These are phyloP conservation scores for Ruditapes philippinarum DNA, from an alignment of 1,140 invertebrate genomes.

Conservation along the genomic window DNA sequence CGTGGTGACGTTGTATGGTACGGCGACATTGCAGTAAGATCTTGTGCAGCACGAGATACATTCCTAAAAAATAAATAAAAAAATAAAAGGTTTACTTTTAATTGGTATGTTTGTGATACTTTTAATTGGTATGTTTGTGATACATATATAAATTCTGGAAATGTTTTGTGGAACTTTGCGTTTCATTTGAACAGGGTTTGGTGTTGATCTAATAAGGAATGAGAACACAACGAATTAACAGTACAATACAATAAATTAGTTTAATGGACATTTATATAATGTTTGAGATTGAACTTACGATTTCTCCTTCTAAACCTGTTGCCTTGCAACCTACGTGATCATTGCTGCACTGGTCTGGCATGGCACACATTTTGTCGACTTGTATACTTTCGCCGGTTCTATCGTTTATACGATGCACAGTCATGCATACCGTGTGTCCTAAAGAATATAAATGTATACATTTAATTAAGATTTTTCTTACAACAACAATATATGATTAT, in stretches of 20 bases:
- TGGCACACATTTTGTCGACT: slow-evolving; percentile 72
- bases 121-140: too few relatives aligned
- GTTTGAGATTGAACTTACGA: slow-evolving; percentile 38
- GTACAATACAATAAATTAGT: not conserved
- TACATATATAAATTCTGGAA: too few relatives aligned
- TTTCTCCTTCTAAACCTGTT: slow-evolving; percentile 27
- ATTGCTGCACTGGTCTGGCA: slow-evolving; percentile 60
- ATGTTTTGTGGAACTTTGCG: too few relatives aligned
- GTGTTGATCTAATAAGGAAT: too few relatives aligned
- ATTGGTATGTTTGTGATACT: too few relatives aligned
- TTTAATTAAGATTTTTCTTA: too few relatives aligned
- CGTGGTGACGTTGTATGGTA: slow-evolving; percentile 64
- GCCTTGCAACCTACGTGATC: slow-evolving; percentile 67
- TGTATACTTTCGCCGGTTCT: slow-evolving; percentile 52
- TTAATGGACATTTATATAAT: not conserved
- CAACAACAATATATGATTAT: too few relatives aligned
- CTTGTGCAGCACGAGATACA: slow-evolving; percentile 73
- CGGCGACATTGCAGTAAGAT: slow-evolving; percentile 75
- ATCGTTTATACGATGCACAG: slow-evolving; percentile 64
- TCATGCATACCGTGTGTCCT: slow-evolving; percentile 76
- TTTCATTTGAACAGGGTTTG: too few relatives aligned
- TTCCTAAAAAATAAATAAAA: slow-evolving; percentile 51
- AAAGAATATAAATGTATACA: slow-evolving; percentile 22
- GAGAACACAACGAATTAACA: too few relatives aligned
- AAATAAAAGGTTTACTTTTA: not conserved